phyloP scores from a whole-genome alignment of 1,140 invertebrate genomes.

The Pseudomyrmex flavicornis region DNA sequence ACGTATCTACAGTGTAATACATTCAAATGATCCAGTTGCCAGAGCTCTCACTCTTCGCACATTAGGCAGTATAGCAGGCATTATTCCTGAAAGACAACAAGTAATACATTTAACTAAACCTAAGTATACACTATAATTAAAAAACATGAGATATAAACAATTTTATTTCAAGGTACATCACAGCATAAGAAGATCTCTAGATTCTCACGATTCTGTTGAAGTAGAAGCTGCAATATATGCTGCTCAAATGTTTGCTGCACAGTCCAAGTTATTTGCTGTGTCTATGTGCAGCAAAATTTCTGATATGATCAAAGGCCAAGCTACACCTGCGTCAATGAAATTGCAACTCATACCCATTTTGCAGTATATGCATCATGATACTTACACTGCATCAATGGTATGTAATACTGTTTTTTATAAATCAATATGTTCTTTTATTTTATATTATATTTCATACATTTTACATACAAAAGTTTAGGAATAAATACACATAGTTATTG shows the following conservation, averaged over 20 bases:
- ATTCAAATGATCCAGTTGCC: slow-evolving; percentile 98
- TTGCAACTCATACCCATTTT: slow-evolving; percentile 95
- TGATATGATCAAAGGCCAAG: slow-evolving; percentile 96
- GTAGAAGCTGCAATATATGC: slow-evolving; percentile 98
- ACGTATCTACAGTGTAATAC: slow-evolving; percentile 97
- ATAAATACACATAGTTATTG: slow-evolving; percentile 30
- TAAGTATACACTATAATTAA: neutral
- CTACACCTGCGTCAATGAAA: slow-evolving; percentile 96
- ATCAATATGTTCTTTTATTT: neutral
- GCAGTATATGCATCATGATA: slow-evolving; percentile 97
- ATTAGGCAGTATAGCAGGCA: slow-evolving; percentile 95
- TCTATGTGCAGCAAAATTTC: slow-evolving; percentile 98
- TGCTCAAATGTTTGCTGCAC: slow-evolving; percentile 95
- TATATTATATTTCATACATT: neutral
- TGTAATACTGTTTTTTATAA: slow-evolving; percentile 59
- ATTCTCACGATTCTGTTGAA: slow-evolving; percentile 98
- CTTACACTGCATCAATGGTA: slow-evolving; percentile 93
- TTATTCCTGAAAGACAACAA: slow-evolving; percentile 97
- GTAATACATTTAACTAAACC: slow-evolving; percentile 63
- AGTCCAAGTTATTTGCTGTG: slow-evolving; percentile 97
- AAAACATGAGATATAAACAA: slow-evolving; percentile 10
- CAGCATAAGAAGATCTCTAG: slow-evolving; percentile 95
- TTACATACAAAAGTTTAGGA: neutral
- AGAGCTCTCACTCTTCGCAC: slow-evolving; percentile 95
- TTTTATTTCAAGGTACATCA: slow-evolving; percentile 91